These are phyloP conservation scores for Eupithecia exiguata DNA, from an alignment of 2,888 invertebrate genomes.

Conservation along the genomic window DNA sequence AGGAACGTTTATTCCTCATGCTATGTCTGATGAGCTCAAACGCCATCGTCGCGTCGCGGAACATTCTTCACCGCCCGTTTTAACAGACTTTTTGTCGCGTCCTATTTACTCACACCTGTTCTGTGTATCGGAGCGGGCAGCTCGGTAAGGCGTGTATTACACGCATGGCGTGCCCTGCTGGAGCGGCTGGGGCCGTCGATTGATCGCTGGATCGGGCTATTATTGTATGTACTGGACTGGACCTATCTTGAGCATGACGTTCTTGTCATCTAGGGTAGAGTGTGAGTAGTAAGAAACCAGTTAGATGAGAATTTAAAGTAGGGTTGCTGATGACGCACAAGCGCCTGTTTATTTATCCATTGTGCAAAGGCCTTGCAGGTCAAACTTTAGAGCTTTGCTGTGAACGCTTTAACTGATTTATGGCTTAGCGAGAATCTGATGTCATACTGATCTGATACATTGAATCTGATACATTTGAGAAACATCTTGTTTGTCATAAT, in stretches of 20 bases:
- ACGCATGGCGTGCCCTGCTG: conserved; percentile 34
- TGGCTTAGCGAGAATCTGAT: not conserved
- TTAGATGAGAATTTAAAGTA: not conserved
- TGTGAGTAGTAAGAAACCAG: not conserved
- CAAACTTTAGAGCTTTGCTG: not conserved
- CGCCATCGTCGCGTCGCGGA: not conserved
- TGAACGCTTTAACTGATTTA: not conserved
- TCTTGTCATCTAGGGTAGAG: conserved; percentile 8
- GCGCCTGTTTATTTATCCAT: not conserved
- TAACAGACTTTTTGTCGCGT: not conserved
- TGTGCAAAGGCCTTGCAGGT: not conserved
- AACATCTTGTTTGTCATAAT: not conserved
- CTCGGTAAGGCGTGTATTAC: conserved; percentile 38
- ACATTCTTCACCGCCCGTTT: not conserved
- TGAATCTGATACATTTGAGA: too few relatives aligned
- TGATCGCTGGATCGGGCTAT: conserved; percentile 34
- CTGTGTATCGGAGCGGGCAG: conserved; percentile 32
- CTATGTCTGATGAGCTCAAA: not conserved
- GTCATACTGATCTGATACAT: too few relatives aligned
- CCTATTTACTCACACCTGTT: conserved; percentile 17
- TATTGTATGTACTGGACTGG: conserved; percentile 31
- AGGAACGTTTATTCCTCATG: not conserved
- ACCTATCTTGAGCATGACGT: conserved; percentile 21
- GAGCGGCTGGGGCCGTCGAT: conserved; percentile 21
- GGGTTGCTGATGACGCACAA: not conserved